Percentiles rank a stretch among this genome's conserved stretches.
Conservation (phyloP, 2,797 vertebrate species). For the Anomalospiza imberbis region DNA sequence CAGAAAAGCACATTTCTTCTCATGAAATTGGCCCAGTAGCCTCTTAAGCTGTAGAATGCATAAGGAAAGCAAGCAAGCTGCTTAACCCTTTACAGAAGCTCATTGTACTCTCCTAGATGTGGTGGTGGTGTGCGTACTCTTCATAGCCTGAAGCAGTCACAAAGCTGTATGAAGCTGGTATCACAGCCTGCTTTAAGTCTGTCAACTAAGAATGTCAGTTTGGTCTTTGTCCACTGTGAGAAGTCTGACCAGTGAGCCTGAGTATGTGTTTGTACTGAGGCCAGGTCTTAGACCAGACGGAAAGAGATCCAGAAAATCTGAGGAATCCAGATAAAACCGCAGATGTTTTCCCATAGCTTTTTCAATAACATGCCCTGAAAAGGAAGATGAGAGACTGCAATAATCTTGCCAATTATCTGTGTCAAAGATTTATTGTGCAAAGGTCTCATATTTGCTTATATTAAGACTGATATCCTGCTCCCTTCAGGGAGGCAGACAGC, state of each 20-base stretch:
- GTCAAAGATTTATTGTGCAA: conserved; percentile 45
- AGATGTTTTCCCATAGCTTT: conserved; percentile 44
- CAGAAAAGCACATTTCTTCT: background rate
- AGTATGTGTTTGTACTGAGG: conserved; percentile 30
- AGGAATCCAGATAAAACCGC: conserved; percentile 58
- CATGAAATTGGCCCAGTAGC: background rate
- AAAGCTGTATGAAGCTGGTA: background rate
- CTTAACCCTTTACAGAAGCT: background rate
- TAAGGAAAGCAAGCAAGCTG: background rate
- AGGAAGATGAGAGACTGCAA: conserved; percentile 50
- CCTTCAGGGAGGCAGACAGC: background rate
- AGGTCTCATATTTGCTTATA: conserved; percentile 34
- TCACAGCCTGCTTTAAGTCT: background rate
- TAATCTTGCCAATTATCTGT: conserved; percentile 38
- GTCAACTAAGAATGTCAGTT: background rate
- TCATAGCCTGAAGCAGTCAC: background rate
- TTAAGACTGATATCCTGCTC: conserved; percentile 16
- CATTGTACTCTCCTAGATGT: background rate
- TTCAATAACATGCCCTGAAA: conserved; percentile 53
- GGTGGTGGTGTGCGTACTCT: background rate
- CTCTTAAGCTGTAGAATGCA: background rate
- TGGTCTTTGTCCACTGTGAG: background rate
- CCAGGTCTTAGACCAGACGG: conserved; percentile 5
- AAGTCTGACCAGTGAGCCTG: conserved; percentile 3
- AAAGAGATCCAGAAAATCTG: conserved; percentile 54